These are phyloP conservation scores for Struthio camelus DNA, from an alignment of 2,113 vertebrate genomes.

Conservation along the genomic window DNA sequence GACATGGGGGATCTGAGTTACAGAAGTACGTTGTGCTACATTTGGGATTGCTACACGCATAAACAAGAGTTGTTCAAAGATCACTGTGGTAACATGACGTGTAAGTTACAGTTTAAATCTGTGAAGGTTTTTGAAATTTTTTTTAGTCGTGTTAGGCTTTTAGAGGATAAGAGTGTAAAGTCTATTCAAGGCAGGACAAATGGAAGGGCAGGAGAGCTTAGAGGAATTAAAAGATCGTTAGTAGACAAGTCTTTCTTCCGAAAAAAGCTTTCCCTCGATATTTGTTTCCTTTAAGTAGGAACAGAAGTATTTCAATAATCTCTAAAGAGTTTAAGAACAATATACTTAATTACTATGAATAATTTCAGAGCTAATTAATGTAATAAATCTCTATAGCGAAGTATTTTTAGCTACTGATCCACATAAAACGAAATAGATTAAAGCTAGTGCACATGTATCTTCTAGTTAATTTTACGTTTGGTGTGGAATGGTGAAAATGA, in stretches of 20 bases:
- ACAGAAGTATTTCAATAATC: conserved; percentile 73
- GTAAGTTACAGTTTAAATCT: neutral
- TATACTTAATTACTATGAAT: conserved; percentile 79
- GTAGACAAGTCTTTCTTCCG: neutral
- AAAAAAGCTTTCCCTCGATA: conserved; percentile 29
- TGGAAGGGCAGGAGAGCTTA: neutral
- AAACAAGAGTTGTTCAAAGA: conserved; percentile 3
- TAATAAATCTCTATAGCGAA: conserved; percentile 77
- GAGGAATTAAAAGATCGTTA: neutral
- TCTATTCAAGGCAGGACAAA: neutral
- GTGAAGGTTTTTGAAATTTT: neutral
- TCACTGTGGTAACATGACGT: neutral
- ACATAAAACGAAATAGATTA: conserved; percentile 62
- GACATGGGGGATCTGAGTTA: neutral
- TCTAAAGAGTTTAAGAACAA: conserved; percentile 79
- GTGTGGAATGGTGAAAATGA: conserved; percentile 6
- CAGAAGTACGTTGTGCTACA: neutral
- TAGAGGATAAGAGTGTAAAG: neutral
- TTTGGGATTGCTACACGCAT: neutral
- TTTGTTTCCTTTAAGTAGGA: conserved; percentile 68
- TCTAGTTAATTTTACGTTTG: conserved; percentile 2
- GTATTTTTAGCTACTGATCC: conserved; percentile 75
- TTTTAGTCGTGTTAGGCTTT: neutral
- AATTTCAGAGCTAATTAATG: conserved; percentile 78
- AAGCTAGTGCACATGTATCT: neutral